A percentile compares a stretch with the other conserved stretches of the same genome.
Evolutionary conservation across 2,113 vertebrate species (phyloP).

Genomic region (Forbesichthys agassizii): DNA sequence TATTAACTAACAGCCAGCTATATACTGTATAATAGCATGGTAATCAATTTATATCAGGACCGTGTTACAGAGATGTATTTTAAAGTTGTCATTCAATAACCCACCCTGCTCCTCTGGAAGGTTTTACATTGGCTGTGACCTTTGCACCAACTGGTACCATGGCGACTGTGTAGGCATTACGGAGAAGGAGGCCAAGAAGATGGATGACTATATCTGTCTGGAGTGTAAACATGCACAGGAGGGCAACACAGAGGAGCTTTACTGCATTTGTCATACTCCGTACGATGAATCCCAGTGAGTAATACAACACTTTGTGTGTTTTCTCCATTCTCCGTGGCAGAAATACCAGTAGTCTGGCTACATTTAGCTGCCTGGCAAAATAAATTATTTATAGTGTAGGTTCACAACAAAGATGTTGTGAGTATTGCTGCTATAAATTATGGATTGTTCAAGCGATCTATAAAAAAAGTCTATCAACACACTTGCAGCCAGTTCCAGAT

Average conservation of each 20-base stretch:
- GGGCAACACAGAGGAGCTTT: slow-evolving; percentile 90
- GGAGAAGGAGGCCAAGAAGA: slow-evolving; percentile 99
- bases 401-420: no score
- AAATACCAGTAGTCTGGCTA: no score
- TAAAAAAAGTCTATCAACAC: no score
- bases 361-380: no score
- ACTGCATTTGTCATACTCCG: slow-evolving; percentile 79
- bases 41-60: no score
- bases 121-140: slow-evolving; percentile 99
- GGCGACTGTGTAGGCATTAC: slow-evolving; percentile 99
- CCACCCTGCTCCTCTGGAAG: slow-evolving; percentile 67
- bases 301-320: slow-evolving; percentile 20
- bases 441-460: no score
- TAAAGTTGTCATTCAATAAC: not conserved
- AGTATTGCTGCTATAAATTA: no score
- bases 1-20: no score
- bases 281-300: slow-evolving; percentile 79
- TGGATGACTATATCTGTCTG: slow-evolving; percentile 99
- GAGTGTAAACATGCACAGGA: slow-evolving; percentile 98
- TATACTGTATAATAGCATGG: no score
- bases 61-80: not conserved
- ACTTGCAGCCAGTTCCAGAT: no score
- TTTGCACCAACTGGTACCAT: slow-evolving; percentile 99
- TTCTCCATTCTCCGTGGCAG: not conserved
- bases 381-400: no score